Evolutionary conservation across 2,113 vertebrate species (phyloP).

Genomic region (Orthonyx spaldingii): DNA sequence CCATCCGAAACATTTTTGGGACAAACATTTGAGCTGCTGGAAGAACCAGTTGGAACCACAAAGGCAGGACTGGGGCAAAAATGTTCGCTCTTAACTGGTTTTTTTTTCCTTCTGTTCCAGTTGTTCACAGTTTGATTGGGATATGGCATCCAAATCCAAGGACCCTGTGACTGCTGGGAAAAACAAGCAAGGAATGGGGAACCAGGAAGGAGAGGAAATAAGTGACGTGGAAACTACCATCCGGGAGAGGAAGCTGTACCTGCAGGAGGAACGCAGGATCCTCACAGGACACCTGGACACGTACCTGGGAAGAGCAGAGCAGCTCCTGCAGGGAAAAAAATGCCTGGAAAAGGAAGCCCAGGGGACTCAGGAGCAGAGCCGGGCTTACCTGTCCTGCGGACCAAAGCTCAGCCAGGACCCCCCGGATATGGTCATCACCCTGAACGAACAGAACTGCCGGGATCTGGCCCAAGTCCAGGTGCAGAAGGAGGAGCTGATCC

Average conservation of each 20-base stretch:
- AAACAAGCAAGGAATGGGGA: neutral
- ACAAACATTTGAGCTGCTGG: neutral
- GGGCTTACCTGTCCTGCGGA: neutral
- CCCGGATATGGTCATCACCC: neutral
- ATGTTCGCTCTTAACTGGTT: neutral
- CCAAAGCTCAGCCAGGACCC: neutral
- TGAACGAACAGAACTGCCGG: rapidly evolving
- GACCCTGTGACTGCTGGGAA: neutral
- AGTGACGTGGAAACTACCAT: rapidly evolving
- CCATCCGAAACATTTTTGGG: neutral
- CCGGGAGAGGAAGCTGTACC: neutral
- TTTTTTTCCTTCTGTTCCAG: neutral
- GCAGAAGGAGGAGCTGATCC: neutral
- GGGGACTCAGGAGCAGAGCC: neutral
- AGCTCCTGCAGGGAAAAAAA: neutral
- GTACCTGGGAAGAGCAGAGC: neutral
- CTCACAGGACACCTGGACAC: neutral
- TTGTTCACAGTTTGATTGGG: neutral
- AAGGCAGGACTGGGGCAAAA: neutral
- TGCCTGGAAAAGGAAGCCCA: neutral
- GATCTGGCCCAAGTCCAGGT: neutral
- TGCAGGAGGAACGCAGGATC: neutral
- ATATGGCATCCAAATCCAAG: neutral
- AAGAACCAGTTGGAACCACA: neutral
- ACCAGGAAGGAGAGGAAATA: neutral